A percentile compares a stretch with the other conserved stretches of the same genome.
phyloP scores from a whole-genome alignment of 2,113 vertebrate species.

The Scolopax mira region DNA sequence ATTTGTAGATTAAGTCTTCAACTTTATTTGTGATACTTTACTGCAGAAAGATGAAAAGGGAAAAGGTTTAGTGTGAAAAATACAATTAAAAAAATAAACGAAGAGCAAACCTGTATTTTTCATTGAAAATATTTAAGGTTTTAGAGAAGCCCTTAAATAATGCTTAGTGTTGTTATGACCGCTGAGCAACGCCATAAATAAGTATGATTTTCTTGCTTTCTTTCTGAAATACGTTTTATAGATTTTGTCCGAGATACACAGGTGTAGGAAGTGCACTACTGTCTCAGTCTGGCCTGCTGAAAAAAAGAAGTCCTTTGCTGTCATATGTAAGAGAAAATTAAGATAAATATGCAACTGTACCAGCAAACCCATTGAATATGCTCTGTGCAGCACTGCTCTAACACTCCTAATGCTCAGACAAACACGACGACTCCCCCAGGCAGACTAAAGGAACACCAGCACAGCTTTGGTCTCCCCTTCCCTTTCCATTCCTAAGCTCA shows the following conservation, averaged over 20 bases:
- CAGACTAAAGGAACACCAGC: background rate
- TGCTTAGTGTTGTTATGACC: background rate
- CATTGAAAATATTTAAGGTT: background rate
- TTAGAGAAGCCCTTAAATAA: background rate
- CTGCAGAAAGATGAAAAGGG: background rate
- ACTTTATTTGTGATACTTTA: background rate
- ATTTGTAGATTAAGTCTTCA: constrained; percentile 21
- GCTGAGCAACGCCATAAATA: background rate
- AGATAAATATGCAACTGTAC: background rate
- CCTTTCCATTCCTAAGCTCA: background rate
- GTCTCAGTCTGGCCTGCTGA: background rate
- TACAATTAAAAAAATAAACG: background rate
- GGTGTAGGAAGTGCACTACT: rapidly evolving
- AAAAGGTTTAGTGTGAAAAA: background rate
- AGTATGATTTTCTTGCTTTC: background rate
- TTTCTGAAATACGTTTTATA: background rate
- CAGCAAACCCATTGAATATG: background rate
- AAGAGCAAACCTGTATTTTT: background rate
- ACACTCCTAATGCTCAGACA: background rate
- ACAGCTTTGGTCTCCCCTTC: background rate
- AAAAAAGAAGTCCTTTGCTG: background rate
- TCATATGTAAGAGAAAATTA: background rate
- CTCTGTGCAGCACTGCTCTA: background rate
- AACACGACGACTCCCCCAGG: background rate
- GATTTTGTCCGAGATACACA: background rate